Evolutionary conservation across 2,888 invertebrate species (phyloP), one percentile per base, ranked within the genome.

Genomic region (Agrotis clavis): DNA sequence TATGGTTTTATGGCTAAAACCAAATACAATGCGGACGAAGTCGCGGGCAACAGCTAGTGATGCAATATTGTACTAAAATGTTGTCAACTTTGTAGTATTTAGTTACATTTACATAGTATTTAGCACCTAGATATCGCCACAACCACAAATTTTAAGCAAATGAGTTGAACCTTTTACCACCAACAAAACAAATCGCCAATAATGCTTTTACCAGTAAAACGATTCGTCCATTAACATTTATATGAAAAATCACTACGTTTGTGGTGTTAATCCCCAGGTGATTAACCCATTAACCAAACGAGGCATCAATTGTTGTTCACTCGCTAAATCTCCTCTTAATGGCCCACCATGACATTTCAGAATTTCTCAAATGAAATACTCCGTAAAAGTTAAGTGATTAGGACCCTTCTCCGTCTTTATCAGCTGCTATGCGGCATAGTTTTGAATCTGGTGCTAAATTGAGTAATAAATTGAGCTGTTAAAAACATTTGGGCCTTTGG

Each of bases 351-450:
- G 87, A 87, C 78, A 72, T 51, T 68, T 66, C 73, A 73, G 65
- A 85, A 86, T 83, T 74, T 86, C 71, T 71, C 67, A 77, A 74
- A 70, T 72, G 74, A 74, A 83, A 84, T 76, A 79, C 67, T 77
- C 69, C 65, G 70, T 75, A 68, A 84, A 88, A 87, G 79, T 87
- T 86, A 74, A 74, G 82, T 78, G 82, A 87, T 87, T 87, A 88
- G 71, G 56, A 69, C 61, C 68, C 65, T 59, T 76, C 85, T 63
- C 60, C 53, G 67, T 76, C 74, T 82, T 74, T 64, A 81, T 73
- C 78, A 67, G 71, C 57, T 65, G 63, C 25, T 73, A 48, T 59
- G 71, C 35, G 56, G 68, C 73, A 80, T 77, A 84, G 77, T 83
- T 83, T 80, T 60, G 61, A 53, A 78, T 65, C 45, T 60, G 51